Base-by-base conservation (phyloP, 2,888 invertebrate genomes). In the Noctua pronuba region DNA sequence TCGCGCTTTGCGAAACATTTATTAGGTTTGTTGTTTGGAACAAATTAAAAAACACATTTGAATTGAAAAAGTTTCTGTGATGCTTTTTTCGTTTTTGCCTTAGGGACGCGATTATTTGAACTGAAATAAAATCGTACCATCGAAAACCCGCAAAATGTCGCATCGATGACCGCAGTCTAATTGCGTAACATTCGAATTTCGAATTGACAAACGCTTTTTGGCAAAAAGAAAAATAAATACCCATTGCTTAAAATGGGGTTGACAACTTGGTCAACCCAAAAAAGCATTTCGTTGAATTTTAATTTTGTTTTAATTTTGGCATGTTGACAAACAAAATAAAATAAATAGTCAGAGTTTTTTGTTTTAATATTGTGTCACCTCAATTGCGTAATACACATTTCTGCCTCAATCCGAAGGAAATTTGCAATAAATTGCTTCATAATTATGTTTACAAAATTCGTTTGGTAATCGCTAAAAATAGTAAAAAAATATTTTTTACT, bases 121-220 rank as follows among this genome's bases (percentile, higher is more conserved):
- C n/a, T 16, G 7, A 41, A 41, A 41, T 65, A 65, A 65, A 65
- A 41, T 41, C 21, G n/a, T 16, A 7, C 16, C 28, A 58, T 16
- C 31, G 31, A 18, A 60, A n/a, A 44, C 4, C 41, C n/a, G n/a
- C 13, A 41, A n/a, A 41, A 2, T n/a, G 41, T 65, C 18, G n/a
- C 65, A 65, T 44, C 41, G 41, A 41, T 65, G 18, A 65, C 65
- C 41, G 18, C 65, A 65, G 18, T 65, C n/a, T 65, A 65, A 41
- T 65, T 41, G 65, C 41, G 41, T 44, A n/a, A 65, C n/a, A 65
- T 28, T 38, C 38, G 64, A n/a, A 60, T 5, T 62, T 62, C 21
- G 10, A 44, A 65, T 41, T 16, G n/a, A 41, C 41, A 65, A n/a
- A 7, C 2, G 41, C 24, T 65, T 41, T 41, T 41, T 65, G n/a